Evolutionary conservation across 2,797 vertebrate genomes (phyloP), one percentile per base, ranked within the genome.

Genomic region (Sebastiscus albofasciatus): DNA sequence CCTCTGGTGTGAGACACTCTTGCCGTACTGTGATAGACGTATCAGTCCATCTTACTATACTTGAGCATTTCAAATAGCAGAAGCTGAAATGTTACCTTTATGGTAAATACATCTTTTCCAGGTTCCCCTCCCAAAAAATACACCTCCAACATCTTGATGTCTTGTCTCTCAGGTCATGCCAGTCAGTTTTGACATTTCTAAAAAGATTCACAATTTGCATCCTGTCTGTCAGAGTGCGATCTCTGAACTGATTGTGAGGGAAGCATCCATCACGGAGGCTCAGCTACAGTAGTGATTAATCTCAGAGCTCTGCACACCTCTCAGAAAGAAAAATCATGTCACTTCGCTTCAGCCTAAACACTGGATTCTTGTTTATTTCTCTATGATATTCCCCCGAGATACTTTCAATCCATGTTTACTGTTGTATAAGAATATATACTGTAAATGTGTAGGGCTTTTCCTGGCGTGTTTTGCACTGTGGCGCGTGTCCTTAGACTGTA

Each of bases 151-250:
- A 70, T 71, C 72, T 60, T 52, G 69, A 71, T 22, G 68, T 81
- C 55, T 72, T 22, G 58, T 91, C 83, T 89, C 66, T 70, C 68
- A 18, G 65, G 55, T 58, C 52, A 8, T 33, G 34, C 55, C 27
- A 75, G 76, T 88, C 87, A 79, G 70, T 86, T 72, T 8, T 94
- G 93, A 79, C 88, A 91, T 92, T 94, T 93, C 3, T 20, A 75
- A 83, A 87, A 76, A 58, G 68, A 85, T 88, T 83, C 76, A 83
- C 52, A 89, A 92, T 91, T 88, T 81, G 77, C 87, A 59, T 84
- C 39, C 70, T 83, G 90, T 89, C 88, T 77, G 82, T 88, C 87
- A 89, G 71, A 7, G 68, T 49, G 81, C 8, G 75, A 91, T 93
- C 79, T 39, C 77, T 70, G 42, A 18, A 33, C 74, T 39, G 87